phyloP scores from a whole-genome alignment of 92 coral and sea anemone species.

The Bergia sp. region DNA sequence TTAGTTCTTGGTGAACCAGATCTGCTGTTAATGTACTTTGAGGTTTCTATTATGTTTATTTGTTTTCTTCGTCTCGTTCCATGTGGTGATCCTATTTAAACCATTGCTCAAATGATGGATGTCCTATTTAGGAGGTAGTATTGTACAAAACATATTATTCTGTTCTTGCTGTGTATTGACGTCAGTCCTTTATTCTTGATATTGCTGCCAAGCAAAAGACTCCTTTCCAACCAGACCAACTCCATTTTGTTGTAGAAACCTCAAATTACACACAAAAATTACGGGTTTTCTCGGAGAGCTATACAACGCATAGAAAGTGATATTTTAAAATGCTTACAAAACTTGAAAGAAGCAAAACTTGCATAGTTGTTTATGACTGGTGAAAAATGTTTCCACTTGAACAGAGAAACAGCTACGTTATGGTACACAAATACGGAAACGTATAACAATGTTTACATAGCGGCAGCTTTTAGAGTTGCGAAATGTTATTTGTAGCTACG shows the following conservation, averaged over 20 bases:
- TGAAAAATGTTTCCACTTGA: slow-evolving; percentile 19
- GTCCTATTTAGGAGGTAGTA: slow-evolving; percentile 28
- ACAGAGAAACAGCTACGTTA: slow-evolving; percentile 15
- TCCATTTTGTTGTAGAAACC: slow-evolving; percentile 33
- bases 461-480: slow-evolving; percentile 18
- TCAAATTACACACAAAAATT: slow-evolving; percentile 12
- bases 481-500: neutral
- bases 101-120: neutral
- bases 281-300: neutral
- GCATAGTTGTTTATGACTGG: neutral
- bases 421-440: neutral
- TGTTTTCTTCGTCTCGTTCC: neutral
- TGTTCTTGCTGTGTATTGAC: slow-evolving; percentile 37
- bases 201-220: neutral
- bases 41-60: slow-evolving; percentile 1
- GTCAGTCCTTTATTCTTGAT: slow-evolving; percentile 15
- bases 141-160: neutral
- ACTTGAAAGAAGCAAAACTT: slow-evolving; percentile 8
- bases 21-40: neutral
- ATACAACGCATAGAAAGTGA: neutral
- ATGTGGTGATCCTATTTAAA: slow-evolving; percentile 19
- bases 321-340: slow-evolving; percentile 23
- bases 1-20: neutral
- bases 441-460: neutral
- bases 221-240: slow-evolving; percentile 14